Conservation (phyloP, 2,113 vertebrate genomes). For the Mustela nigripes region DNA sequence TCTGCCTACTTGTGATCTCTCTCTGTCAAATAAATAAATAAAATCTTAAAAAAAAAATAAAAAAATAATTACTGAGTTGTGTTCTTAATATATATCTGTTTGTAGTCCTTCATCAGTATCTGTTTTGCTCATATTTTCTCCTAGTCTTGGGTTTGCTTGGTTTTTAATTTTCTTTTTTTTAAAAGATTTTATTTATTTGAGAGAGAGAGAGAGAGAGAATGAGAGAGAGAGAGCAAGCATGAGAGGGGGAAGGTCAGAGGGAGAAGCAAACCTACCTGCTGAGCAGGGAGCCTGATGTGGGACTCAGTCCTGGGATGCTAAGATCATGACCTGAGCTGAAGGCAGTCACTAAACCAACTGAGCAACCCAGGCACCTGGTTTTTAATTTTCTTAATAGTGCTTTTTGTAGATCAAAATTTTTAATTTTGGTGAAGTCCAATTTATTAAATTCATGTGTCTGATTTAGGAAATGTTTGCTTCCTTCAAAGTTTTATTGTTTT, state of each 20-base stretch:
- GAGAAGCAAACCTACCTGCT: too few relatives aligned
- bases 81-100: neutral
- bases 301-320: too few relatives aligned
- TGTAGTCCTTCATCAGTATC: neutral
- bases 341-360: neutral
- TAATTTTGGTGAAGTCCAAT: neutral
- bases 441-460: neutral
- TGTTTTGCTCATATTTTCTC: neutral
- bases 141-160: neutral
- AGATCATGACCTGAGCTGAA: neutral
- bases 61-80: neutral
- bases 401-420: neutral
- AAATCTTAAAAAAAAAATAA: neutral
- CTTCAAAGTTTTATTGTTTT: constrained; percentile 21
- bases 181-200: too few relatives aligned
- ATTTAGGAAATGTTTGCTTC: neutral
- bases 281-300: too few relatives aligned
- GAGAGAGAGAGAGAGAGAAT: too few relatives aligned
- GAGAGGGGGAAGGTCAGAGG: too few relatives aligned
- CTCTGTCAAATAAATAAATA: too few relatives aligned
- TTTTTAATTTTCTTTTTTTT: neutral
- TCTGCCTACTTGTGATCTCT: too few relatives aligned
- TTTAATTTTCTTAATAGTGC: neutral
- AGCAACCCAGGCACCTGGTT: neutral
- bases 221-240: too few relatives aligned